Conservation (phyloP, 2,113 vertebrate genomes). For the Ceyx cyanopectus region DNA sequence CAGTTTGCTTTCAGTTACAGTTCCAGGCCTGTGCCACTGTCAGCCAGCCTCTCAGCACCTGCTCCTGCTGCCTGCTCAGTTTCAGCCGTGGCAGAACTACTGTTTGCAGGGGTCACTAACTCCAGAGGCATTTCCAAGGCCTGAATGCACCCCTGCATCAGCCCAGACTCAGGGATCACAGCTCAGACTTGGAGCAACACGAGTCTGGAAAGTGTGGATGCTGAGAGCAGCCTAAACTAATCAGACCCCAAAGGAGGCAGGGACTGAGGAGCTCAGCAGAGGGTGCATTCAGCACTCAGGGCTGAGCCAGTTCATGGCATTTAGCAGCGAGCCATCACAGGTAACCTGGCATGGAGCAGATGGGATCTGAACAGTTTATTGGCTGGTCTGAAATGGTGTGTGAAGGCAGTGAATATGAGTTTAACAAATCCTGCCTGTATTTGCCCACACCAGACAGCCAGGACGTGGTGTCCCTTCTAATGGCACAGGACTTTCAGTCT, state of each 20-base stretch:
- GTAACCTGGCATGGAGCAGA: not conserved
- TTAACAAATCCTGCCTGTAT: not conserved
- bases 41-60: not conserved
- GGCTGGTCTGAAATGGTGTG: fast-evolving
- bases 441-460: not conserved
- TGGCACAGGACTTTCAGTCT: not conserved
- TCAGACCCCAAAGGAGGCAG: not conserved
- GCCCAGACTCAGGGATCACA: fast-evolving
- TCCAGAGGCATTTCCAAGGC: not conserved
- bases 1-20: not conserved
- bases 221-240: not conserved
- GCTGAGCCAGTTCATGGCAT: not conserved
- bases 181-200: fast-evolving
- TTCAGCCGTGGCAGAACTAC: not conserved
- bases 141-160: not conserved
- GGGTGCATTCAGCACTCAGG: too few species aligned
- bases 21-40: not conserved
- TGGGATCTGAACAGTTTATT: not conserved
- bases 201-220: fast-evolving
- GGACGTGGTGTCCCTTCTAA: not conserved
- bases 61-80: not conserved
- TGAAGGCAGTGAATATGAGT: fast-evolving
- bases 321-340: fast-evolving
- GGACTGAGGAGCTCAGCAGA: not conserved
- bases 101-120: not conserved